Conservation (phyloP, 2,888 invertebrate genomes). For the Venusia cambrica region DNA sequence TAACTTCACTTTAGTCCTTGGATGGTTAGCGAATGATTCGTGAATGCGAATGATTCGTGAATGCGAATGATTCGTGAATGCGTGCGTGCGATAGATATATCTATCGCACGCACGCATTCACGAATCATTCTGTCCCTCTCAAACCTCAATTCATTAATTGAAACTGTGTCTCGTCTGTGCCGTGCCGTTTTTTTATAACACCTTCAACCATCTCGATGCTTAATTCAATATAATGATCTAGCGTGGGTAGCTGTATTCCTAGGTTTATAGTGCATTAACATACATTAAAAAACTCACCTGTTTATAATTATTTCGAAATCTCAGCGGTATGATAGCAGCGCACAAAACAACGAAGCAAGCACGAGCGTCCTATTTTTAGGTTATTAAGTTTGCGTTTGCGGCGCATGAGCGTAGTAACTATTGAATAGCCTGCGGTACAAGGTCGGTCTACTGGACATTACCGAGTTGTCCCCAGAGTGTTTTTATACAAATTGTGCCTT, state of each 20-base stretch:
- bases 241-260: neutral
- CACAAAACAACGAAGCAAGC: slow-evolving; percentile 28
- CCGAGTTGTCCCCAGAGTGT: slow-evolving; percentile 21
- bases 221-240: no score
- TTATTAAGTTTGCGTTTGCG: slow-evolving; percentile 38
- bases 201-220: no score
- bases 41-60: no score
- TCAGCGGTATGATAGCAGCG: slow-evolving; percentile 13
- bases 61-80: no score
- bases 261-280: neutral
- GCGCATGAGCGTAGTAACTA: slow-evolving; percentile 11
- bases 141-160: slow-evolving; percentile 1
- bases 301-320: slow-evolving; percentile 17
- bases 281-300: slow-evolving; percentile 33
- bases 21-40: no score
- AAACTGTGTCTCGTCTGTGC: neutral
- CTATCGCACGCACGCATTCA: no score
- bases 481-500: slow-evolving; percentile 14
- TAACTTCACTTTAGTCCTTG: slow-evolving; percentile 21
- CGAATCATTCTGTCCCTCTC: slow-evolving; percentile 28
- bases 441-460: slow-evolving; percentile 31
- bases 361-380: slow-evolving; percentile 42
- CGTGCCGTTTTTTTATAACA: no score
- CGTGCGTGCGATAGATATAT: no score
- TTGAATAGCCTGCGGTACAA: slow-evolving; percentile 27